Evolutionary conservation across 2,888 invertebrate species (phyloP).

Genomic region (Ormyrus thymus): DNA sequence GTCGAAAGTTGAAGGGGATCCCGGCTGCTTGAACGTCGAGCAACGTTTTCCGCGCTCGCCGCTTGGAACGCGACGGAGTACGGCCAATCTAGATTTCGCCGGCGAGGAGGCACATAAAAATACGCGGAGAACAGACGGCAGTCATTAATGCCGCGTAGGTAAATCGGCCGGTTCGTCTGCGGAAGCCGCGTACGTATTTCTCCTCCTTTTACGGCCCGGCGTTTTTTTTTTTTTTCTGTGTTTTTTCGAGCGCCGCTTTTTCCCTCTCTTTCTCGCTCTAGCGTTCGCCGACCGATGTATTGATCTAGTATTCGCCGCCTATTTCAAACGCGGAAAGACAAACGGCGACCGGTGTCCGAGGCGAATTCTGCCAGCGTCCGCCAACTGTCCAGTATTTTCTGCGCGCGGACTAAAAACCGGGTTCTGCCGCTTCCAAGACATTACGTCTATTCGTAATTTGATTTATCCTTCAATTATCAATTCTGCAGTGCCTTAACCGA

Average conservation of each 20-base stretch:
- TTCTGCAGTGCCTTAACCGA: too few relatives aligned
- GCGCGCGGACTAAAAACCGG: not conserved
- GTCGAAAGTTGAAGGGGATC: too few relatives aligned
- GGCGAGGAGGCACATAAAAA: too few relatives aligned
- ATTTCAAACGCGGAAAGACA: conserved; percentile 70
- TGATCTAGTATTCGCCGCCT: conserved; percentile 64
- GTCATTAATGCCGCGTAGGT: conserved; percentile 3
- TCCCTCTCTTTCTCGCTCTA: conserved; percentile 5
- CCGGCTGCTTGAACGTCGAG: too few relatives aligned
- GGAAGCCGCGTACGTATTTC: conserved; percentile 5
- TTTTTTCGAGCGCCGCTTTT: conserved; percentile 22
- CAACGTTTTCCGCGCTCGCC: too few relatives aligned
- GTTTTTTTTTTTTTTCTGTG: not conserved
- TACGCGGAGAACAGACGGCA: too few relatives aligned
- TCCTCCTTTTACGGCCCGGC: conserved; percentile 15
- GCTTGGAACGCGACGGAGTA: too few relatives aligned
- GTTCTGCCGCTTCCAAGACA: too few relatives aligned
- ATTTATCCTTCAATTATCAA: too few relatives aligned
- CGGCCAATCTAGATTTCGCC: too few relatives aligned
- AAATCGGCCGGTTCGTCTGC: conserved; percentile 8
- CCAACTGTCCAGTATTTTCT: not conserved
- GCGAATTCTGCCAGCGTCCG: conserved; percentile 16
- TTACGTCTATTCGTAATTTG: too few relatives aligned
- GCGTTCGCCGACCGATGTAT: conserved; percentile 64
- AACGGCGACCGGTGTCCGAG: conserved; percentile 58